These are phyloP conservation scores for Mnemiopsis leidyi DNA, from an alignment of 37 sponge, comb jelly and placozoan species.

Conservation along the genomic window DNA sequence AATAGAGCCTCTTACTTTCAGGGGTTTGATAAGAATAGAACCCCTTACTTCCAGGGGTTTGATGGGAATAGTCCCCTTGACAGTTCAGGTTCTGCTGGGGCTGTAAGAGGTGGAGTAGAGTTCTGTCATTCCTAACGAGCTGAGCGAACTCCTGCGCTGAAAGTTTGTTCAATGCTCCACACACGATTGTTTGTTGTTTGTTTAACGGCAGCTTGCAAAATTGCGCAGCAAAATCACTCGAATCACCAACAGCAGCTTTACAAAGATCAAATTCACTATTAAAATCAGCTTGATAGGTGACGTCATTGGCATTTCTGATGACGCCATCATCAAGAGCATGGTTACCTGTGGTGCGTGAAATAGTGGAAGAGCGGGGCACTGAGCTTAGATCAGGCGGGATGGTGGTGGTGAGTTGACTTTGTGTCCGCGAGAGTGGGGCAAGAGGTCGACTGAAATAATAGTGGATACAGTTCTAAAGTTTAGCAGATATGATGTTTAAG, in stretches of 20 bases:
- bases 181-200: neutral
- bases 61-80: neutral
- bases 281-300: neutral
- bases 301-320: neutral
- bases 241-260: neutral
- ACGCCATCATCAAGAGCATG: neutral
- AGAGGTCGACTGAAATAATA: neutral
- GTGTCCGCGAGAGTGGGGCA: neutral
- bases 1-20: neutral
- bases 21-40: too few relatives aligned
- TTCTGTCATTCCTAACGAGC: neutral
- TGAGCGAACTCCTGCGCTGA: constrained; percentile 23
- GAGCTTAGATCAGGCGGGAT: neutral
- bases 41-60: neutral
- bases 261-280: neutral
- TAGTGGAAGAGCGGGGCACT: neutral
- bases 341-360: neutral
- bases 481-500: too few relatives aligned
- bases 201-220: neutral
- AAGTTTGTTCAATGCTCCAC: constrained; percentile 33
- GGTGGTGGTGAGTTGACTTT: neutral
- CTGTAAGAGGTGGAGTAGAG: neutral
- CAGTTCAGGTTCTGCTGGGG: neutral
- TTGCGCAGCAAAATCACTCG: neutral
- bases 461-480: too few relatives aligned